phyloP scores from a whole-genome alignment of 2,888 invertebrate genomes.

The Cheilosia variabilis region DNA sequence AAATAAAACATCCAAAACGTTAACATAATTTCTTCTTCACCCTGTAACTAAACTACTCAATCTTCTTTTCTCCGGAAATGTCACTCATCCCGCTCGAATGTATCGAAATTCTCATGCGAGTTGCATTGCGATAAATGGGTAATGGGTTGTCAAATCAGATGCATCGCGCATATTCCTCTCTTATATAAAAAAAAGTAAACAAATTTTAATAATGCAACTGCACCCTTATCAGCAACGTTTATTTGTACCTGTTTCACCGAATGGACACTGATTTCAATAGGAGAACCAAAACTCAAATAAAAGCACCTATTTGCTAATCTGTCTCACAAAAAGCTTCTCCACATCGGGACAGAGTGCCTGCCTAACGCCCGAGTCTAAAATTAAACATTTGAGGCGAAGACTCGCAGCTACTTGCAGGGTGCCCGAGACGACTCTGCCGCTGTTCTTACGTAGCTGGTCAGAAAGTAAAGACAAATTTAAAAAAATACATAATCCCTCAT shows the following conservation, averaged over 20 bases:
- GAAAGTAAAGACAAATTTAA: conserved; percentile 55
- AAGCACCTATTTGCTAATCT: conserved; percentile 33
- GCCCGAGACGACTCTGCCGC: conserved; percentile 69
- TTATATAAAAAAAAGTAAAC: conserved; percentile 52
- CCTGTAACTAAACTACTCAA: conserved; percentile 7
- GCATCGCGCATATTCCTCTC: conserved; percentile 71
- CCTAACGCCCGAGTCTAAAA: conserved; percentile 63
- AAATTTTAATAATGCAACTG: conserved; percentile 48
- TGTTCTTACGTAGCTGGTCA: conserved; percentile 71
- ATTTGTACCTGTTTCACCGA: conserved; percentile 7
- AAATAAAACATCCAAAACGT: not conserved
- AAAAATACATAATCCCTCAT: conserved; percentile 8
- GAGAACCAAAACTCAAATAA: conserved; percentile 40
- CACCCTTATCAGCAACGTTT: conserved; percentile 59
- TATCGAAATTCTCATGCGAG: conserved; percentile 15
- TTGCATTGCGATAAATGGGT: conserved; percentile 14
- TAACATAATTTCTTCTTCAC: not conserved
- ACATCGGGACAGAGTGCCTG: conserved; percentile 41
- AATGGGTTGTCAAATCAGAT: conserved; percentile 28
- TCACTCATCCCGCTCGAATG: not conserved
- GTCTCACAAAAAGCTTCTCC: conserved; percentile 54
- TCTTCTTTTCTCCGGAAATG: not conserved
- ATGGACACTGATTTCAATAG: conserved; percentile 3
- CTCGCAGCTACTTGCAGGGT: conserved; percentile 71
- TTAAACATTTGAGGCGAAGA: conserved; percentile 75